Base-by-base conservation (phyloP, 2,797 vertebrate species). In the Falco columbarius region DNA sequence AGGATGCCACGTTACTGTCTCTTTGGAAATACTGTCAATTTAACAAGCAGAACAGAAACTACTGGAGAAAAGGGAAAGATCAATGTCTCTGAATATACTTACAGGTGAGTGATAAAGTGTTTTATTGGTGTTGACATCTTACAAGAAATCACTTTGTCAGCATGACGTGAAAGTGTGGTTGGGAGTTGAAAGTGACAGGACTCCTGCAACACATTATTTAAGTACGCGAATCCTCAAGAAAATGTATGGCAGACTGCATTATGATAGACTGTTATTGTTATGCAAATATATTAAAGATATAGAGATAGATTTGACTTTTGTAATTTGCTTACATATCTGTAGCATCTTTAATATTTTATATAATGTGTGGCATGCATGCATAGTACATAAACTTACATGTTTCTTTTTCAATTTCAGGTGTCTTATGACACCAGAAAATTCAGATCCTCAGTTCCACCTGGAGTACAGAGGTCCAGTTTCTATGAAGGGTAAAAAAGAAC, bases 401-500 rank as follows among this genome's bases (percentile, higher is more conserved):
- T 73, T 65, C 59, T 59, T 20, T 74, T 66, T 94, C 42, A 74
- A 93, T 96, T 96, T 73, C 96, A 99, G 99, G 94, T 99, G 99
- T 98, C 98, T 99, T 94, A 99, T 99, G 98, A 98, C 98, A 61
- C 97, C 98, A 29, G 99, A 99, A 97, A 99, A 99, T 47, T 98
- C 99, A 19, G 99, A 99, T 95, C 98, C 99, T 73, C 99, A 99
- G 92, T 99, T 99, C 96, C 98, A 99, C 56, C 91, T 99, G 98
- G 98, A 99, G 91, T 98, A 99, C 94, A 98, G 99, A 93, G 99
- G 99, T 75, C 99, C 99, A 2, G 85, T 99, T 96, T 98, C 98
- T 97, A 99, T 99, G 99, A 99, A 99, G 98, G 99, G 99, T 67
- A 99, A 99, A 98, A 99, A 99, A 97, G 99, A 99, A 21, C 99